phyloP scores from a whole-genome alignment of 37 sponge, comb jelly and placozoan genomes.

The Cliona cf. orientalis region DNA sequence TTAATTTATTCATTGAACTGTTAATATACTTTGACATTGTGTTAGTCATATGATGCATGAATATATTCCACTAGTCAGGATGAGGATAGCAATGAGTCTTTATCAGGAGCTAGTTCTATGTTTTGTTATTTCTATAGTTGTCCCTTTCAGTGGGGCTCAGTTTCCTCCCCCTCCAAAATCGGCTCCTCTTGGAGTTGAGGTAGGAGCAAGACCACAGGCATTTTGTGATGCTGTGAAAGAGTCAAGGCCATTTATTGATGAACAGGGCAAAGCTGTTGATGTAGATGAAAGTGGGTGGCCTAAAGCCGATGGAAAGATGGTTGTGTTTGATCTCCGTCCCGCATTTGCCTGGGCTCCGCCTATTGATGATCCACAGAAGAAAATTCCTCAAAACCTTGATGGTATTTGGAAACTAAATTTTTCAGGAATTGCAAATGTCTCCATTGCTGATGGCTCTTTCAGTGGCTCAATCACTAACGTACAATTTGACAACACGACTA shows the following conservation, averaged over 20 bases:
- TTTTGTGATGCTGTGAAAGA: constrained; percentile 26
- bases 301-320: constrained; percentile 18
- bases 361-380: constrained; percentile 27
- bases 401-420: constrained; percentile 17
- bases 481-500: constrained; percentile 22
- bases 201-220: constrained; percentile 13
- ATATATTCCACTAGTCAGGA: too few relatives aligned
- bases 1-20: too few relatives aligned
- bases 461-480: constrained; percentile 18
- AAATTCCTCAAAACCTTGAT: not conserved
- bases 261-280: constrained; percentile 1
- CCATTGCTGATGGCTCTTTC: constrained; percentile 2
- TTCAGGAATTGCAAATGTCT: constrained; percentile 8
- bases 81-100: too few relatives aligned
- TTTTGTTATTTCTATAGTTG: too few relatives aligned
- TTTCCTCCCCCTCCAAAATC: constrained; percentile 27
- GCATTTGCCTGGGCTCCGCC: constrained; percentile 46
- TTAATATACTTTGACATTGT: too few relatives aligned
- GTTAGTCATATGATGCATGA: too few relatives aligned
- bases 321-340: constrained; percentile 26
- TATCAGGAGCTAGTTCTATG: too few relatives aligned
- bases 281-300: constrained; percentile 25
- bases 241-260: constrained; percentile 14
- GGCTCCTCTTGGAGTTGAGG: constrained; percentile 23
- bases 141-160: too few relatives aligned